phyloP scores from a whole-genome alignment of 2,113 vertebrate genomes.

The Toxostoma redivivum region DNA sequence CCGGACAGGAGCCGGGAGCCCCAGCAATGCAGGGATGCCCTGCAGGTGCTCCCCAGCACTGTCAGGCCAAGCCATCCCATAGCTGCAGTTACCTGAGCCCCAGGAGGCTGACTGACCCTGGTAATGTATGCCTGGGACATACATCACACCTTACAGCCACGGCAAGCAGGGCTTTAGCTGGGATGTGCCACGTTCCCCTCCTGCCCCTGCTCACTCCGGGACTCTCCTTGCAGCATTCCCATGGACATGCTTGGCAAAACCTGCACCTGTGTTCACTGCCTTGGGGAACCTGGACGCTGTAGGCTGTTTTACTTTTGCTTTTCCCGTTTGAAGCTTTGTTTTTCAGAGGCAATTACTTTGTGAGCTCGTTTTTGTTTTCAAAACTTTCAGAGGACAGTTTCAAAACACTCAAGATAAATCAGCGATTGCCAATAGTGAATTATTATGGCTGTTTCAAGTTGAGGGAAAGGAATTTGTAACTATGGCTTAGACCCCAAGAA shows the following conservation, averaged over 20 bases:
- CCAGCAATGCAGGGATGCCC: background rate
- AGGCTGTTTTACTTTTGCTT: background rate
- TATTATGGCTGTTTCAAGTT: background rate
- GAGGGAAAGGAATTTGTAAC: background rate
- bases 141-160: rapidly evolving
- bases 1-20: background rate
- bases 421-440: background rate
- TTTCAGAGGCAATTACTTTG: background rate
- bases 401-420: background rate
- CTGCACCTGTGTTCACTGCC: background rate
- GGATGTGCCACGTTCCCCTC: background rate
- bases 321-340: background rate
- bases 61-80: background rate
- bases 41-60: background rate
- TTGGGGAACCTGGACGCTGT: background rate
- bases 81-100: background rate
- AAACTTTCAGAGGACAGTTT: constrained; percentile 1
- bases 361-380: background rate
- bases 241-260: background rate
- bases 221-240: background rate
- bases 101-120: background rate
- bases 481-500: background rate
- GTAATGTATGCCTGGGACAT: background rate
- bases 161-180: background rate
- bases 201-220: background rate